Evolutionary conservation across 2,797 vertebrate genomes (phyloP).

Genomic region (Eidolon dupreanum): DNA sequence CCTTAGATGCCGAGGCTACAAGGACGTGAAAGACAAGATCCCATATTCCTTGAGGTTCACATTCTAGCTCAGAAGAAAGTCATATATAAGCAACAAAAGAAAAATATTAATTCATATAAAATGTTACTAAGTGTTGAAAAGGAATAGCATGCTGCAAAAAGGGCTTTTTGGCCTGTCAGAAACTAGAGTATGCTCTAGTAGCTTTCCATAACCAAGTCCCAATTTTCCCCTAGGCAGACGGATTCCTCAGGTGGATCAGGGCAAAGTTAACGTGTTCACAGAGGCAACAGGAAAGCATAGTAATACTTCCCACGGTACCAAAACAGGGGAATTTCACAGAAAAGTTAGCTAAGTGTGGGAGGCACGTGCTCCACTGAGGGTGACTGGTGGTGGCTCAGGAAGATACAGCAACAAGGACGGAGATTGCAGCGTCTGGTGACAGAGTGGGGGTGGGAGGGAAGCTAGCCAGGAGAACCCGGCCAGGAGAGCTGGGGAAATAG

Average conservation of each 20-base stretch:
- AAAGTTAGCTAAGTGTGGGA: neutral
- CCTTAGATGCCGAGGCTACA: neutral
- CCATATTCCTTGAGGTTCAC: neutral
- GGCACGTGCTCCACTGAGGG: neutral
- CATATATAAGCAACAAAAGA: neutral
- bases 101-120: neutral
- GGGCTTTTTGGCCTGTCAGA: neutral
- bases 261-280: neutral
- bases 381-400: neutral
- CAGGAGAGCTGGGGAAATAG: neutral
- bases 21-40: neutral
- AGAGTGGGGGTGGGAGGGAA: too few relatives aligned
- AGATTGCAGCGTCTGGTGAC: neutral
- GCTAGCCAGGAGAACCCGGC: neutral
- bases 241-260: neutral
- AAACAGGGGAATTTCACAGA: neutral
- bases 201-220: neutral
- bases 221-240: neutral
- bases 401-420: neutral
- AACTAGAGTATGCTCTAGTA: neutral
- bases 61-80: neutral
- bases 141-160: neutral
- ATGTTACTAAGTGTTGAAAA: neutral
- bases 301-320: neutral
- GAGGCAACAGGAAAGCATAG: neutral